Percentiles rank a stretch among this genome's conserved stretches.
These are phyloP conservation scores for Melikaiella ostensackeni DNA, from an alignment of 2,888 invertebrate genomes.

Conservation along the genomic window DNA sequence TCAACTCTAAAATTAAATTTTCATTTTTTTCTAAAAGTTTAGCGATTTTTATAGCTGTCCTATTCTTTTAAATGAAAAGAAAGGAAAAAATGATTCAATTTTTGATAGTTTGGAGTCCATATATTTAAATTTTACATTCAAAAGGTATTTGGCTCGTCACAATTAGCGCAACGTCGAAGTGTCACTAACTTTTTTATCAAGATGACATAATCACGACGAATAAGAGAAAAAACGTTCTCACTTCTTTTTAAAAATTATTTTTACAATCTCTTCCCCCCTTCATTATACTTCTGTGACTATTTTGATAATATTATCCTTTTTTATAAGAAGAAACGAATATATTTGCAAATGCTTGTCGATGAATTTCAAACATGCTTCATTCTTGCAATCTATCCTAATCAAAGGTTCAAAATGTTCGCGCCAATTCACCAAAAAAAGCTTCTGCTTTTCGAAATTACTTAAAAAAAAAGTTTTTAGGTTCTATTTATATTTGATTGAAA, in stretches of 20 bases:
- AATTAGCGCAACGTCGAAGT: slow-evolving; percentile 75
- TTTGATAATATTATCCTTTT: slow-evolving; percentile 68
- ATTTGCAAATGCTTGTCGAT: slow-evolving; percentile 71
- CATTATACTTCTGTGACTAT: slow-evolving; percentile 60
- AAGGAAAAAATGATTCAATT: not conserved
- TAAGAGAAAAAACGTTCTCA: slow-evolving; percentile 61
- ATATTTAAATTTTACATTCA: slow-evolving; percentile 76
- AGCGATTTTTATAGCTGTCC: no score
- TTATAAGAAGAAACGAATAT: slow-evolving; percentile 72
- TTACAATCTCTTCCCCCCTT: slow-evolving; percentile 67
- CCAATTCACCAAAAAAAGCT: not conserved
- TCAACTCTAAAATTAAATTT: no score
- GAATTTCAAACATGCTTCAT: slow-evolving; percentile 71
- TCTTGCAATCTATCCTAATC: slow-evolving; percentile 70
- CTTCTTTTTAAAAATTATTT: slow-evolving; percentile 41
- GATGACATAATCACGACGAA: slow-evolving; percentile 70
- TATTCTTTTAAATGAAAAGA: not conserved
- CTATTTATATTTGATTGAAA: not conserved
- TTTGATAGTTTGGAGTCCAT: slow-evolving; percentile 70
- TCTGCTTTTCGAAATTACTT: not conserved
- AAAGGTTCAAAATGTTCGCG: slow-evolving; percentile 58
- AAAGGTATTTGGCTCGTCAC: slow-evolving; percentile 77
- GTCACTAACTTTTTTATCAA: slow-evolving; percentile 72
- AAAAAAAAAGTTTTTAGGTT: not conserved
- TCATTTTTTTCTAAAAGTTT: no score